phyloP scores from a whole-genome alignment of 1,140 invertebrate species.

The Zelostemma sp. region DNA sequence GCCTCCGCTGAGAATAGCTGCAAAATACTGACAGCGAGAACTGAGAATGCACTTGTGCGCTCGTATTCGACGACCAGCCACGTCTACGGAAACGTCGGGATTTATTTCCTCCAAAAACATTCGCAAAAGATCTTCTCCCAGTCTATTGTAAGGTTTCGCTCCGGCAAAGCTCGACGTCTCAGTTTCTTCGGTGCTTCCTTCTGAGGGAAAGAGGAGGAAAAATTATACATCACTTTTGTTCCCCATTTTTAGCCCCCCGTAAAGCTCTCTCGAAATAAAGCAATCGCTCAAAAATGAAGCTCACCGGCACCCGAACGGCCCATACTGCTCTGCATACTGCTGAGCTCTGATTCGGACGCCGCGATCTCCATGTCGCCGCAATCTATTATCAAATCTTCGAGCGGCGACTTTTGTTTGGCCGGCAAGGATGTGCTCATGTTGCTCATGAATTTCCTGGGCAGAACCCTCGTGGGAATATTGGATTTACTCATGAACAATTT shows the following conservation, averaged over 20 bases:
- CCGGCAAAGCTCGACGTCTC: conserved; percentile 66
- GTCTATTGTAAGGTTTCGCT: conserved; percentile 72
- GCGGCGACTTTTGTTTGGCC: conserved; percentile 61
- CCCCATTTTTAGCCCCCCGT: background rate
- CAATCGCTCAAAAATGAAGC: conserved; percentile 20
- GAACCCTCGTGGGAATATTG: conserved; percentile 59
- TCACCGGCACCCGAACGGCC: conserved; percentile 69
- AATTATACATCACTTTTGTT: background rate
- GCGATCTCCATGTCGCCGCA: conserved; percentile 59
- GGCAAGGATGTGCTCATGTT: conserved; percentile 65
- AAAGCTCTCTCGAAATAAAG: background rate
- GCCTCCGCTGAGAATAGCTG: conserved; percentile 87
- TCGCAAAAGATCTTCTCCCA: conserved; percentile 87
- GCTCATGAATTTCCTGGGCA: conserved; percentile 54
- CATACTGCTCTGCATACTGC: conserved; percentile 73
- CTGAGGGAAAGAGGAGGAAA: conserved; percentile 11
- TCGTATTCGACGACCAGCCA: conserved; percentile 81
- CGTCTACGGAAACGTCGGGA: conserved; percentile 85
- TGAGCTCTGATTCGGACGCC: conserved; percentile 69
- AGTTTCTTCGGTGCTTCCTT: conserved; percentile 70
- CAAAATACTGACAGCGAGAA: conserved; percentile 92
- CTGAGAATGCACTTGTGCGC: conserved; percentile 92
- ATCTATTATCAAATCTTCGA: conserved; percentile 56
- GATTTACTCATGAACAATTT: conserved; percentile 74
- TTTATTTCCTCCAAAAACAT: conserved; percentile 93